A percentile compares a stretch with the other conserved stretches of the same genome.
These are phyloP conservation scores for Xylota sylvarum DNA, from an alignment of 2,888 invertebrate species.

Conservation along the genomic window DNA sequence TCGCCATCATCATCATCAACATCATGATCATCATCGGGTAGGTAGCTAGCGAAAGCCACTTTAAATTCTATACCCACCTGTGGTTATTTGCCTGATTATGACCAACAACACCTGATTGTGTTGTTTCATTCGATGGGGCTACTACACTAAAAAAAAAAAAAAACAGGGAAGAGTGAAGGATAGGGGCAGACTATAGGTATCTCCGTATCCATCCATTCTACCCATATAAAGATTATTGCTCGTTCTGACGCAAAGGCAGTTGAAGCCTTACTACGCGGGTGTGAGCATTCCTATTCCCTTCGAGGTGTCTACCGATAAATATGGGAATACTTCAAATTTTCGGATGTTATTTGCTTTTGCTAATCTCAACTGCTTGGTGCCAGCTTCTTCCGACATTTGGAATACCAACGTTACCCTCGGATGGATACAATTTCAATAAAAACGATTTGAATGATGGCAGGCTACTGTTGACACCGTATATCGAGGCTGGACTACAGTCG, in stretches of 20 bases:
- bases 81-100: conserved; percentile 66
- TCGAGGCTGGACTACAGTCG: conserved; percentile 80
- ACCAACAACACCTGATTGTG: conserved; percentile 32
- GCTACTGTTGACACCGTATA: conserved; percentile 84
- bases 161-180: conserved; percentile 31
- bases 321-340: conserved; percentile 41
- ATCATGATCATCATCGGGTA: conserved; percentile 23
- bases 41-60: conserved; percentile 58
- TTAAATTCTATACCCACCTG: conserved; percentile 71
- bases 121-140: conserved; percentile 25
- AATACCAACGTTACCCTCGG: conserved; percentile 68
- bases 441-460: conserved; percentile 68
- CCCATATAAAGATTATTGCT: conserved; percentile 72
- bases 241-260: conserved; percentile 65
- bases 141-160: conserved; percentile 18
- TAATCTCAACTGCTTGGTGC: conserved; percentile 25
- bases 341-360: conserved; percentile 20
- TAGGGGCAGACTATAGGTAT: conserved; percentile 41
- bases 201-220: conserved; percentile 44
- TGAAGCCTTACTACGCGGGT: conserved; percentile 62
- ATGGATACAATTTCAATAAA: conserved; percentile 57
- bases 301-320: background rate
- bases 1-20: conserved; percentile 22
- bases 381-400: conserved; percentile 77
- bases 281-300: conserved; percentile 41